These are phyloP conservation scores for Sminthurides bifidus DNA, from an alignment of 1,140 invertebrate species.

Conservation along the genomic window DNA sequence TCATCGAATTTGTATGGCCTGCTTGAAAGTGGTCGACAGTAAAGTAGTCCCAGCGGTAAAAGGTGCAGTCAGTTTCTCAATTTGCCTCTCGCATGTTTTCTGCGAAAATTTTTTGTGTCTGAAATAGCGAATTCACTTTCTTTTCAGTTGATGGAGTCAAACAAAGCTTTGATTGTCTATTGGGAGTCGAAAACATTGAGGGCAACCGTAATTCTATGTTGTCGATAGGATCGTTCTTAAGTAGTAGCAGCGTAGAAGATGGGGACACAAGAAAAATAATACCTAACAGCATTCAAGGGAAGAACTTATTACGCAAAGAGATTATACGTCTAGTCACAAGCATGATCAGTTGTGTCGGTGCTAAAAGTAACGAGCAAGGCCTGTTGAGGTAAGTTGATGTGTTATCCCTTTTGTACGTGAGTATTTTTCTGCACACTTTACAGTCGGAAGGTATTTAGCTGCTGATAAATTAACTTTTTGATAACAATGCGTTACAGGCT, in stretches of 20 bases:
- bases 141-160: conserved; percentile 8
- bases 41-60: too few relatives aligned
- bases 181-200: background rate
- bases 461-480: background rate
- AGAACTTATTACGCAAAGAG: conserved; percentile 40
- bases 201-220: conserved; percentile 11
- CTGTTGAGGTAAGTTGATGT: conserved; percentile 39
- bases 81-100: background rate
- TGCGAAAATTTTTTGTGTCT: background rate
- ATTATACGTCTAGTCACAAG: conserved; percentile 41
- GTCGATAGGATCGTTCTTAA: conserved; percentile 7
- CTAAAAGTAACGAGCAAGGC: conserved; percentile 44
- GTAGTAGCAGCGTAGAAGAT: conserved; percentile 7
- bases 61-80: too few relatives aligned
- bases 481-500: conserved; percentile 42
- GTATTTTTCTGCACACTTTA: conserved; percentile 5
- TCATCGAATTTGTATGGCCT: conserved; percentile 12
- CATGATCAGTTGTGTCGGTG: conserved; percentile 42
- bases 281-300: conserved; percentile 19
- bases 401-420: background rate
- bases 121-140: background rate
- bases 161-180: conserved; percentile 4
- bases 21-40: conserved; percentile 3
- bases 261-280: conserved; percentile 9
- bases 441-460: conserved; percentile 12